Evolutionary conservation across 2,113 vertebrate species (phyloP), one percentile per base, ranked within the genome.

Genomic region (Tympanuchus pallidicinctus): DNA sequence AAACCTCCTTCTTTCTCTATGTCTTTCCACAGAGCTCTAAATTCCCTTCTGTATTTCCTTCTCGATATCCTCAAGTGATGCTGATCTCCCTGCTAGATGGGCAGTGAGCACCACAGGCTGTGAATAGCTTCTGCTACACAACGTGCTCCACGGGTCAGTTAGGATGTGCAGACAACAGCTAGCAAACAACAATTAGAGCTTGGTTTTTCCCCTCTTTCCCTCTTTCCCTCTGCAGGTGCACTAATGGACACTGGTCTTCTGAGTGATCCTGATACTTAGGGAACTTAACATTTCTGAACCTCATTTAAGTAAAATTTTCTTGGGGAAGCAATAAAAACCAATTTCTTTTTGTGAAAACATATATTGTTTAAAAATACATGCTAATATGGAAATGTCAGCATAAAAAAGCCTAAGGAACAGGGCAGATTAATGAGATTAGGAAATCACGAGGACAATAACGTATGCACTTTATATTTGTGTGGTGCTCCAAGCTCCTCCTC

Each of bases 121-220:
- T 6, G 21, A 66, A 64, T 3, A 21, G 8, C 19, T 84, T 82
- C 57, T 70, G 22, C 45, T 19, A 38, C 38, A 77, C 6, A 72
- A 47, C 0, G 0, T 10, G 45, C 3, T 69, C 8, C 48, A 8
- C 12, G n/a, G 19, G 25, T 57, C 27, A 25, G 28, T 7, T 64
- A 28, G 61, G 17, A 71, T 3, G 4, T 38, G 61, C 28, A 82
- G 42, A 61, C 18, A 38, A 38, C 38, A 63, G 47, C 47, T 38
- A 75, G 32, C 24, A 69, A 66, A 28, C 32, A 47, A 34, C 11
- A 14, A 57, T 19, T 47, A 38, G 56, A 72, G 30, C 2, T 91
- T 57, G 28, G 17, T 81, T 56, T 60, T 89, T 16, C 47, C 12
- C 12, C 30, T 65, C 60, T 71, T 76, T 48, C 47, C 12, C 32